These are phyloP conservation scores for Gallinago stenura DNA, from an alignment of 2,797 vertebrate species.

Conservation along the genomic window DNA sequence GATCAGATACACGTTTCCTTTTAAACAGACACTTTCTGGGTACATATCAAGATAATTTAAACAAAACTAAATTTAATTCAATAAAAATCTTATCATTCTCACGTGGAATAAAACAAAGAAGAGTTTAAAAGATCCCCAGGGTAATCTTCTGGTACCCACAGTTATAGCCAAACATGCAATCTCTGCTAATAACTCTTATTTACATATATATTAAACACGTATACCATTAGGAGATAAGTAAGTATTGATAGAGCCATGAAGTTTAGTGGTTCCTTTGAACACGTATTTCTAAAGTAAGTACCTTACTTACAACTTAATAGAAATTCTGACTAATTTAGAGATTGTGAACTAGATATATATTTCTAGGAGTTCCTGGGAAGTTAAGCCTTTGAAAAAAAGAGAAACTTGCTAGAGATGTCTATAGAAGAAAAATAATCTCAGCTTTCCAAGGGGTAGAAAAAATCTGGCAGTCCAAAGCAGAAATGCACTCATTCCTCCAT, in stretches of 20 bases:
- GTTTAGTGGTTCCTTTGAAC: conserved; percentile 34
- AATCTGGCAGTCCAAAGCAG: neutral
- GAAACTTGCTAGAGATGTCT: neutral
- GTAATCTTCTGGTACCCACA: conserved; percentile 25
- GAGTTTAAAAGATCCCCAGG: conserved; percentile 37
- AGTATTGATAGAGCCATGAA: conserved; percentile 47
- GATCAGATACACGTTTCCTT: conserved; percentile 42
- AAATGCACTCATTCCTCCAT: neutral
- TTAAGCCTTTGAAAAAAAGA: neutral
- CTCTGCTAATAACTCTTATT: conserved; percentile 66
- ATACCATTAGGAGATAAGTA: conserved; percentile 57
- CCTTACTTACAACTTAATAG: conserved; percentile 27
- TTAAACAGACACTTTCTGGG: conserved; percentile 13
- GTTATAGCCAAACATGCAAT: conserved; percentile 52
- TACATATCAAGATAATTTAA: conserved; percentile 32
- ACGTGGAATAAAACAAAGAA: conserved; percentile 49
- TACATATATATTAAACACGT: conserved; percentile 54
- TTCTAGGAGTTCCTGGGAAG: neutral
- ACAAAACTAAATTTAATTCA: conserved; percentile 53
- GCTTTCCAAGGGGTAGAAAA: neutral
- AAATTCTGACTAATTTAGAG: conserved; percentile 56
- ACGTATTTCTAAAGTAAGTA: conserved; percentile 44
- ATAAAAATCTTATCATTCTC: conserved; percentile 29
- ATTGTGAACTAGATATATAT: neutral
- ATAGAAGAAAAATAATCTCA: neutral